Base-by-base conservation (phyloP, 2,797 vertebrate genomes). In the Tokudaia tokunoshimensis region DNA sequence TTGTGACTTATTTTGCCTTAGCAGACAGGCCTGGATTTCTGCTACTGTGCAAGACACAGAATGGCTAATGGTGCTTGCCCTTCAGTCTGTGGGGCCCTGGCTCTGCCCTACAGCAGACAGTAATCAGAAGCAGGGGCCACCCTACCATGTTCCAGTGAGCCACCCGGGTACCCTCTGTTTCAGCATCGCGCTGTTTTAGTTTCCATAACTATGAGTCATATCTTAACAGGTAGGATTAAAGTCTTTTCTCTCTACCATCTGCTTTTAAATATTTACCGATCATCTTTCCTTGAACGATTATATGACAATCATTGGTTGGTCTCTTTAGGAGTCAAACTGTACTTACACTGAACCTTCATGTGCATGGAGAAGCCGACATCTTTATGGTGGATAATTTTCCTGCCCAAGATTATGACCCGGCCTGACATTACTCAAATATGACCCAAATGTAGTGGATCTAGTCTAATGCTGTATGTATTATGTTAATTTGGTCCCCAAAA, bases 81-180 rank as follows among this genome's bases (percentile, higher is more conserved):
- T 14, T 22, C 24, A 1, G 50, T 17, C 50, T 0, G 6, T 4
- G 2, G 6, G 34, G 31, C 2, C 0, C 44, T 19, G 59, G 20
- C 55, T 57, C 14, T 24, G 61, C 17, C 34, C 8, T 0, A 7
- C 0, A 50, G 93, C 37, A 50, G 85, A 9, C 47, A 24, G 8
- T 1, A 3, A 20, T 20, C 4, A 24, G 78, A 44, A 31, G 13
- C 7, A 6, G 3, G 37, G 59, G 29, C 47, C 22, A 59, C 47
- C 47, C 13, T 14, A 47, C 34, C 24, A 10, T 59, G 61, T 26
- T 74, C 84, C 70, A 61, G 0, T 1, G 72, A 67, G 76, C 63
- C 10, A 0, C 15, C n/a, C 0, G 55, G 59, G 47, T 7, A 2
- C 1, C 59, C 44, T 75, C n/a, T 29, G 15, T 6, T 34, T 20